Evolutionary conservation across 2,113 vertebrate genomes (phyloP).

Genomic region (Cryptotis parvus): DNA sequence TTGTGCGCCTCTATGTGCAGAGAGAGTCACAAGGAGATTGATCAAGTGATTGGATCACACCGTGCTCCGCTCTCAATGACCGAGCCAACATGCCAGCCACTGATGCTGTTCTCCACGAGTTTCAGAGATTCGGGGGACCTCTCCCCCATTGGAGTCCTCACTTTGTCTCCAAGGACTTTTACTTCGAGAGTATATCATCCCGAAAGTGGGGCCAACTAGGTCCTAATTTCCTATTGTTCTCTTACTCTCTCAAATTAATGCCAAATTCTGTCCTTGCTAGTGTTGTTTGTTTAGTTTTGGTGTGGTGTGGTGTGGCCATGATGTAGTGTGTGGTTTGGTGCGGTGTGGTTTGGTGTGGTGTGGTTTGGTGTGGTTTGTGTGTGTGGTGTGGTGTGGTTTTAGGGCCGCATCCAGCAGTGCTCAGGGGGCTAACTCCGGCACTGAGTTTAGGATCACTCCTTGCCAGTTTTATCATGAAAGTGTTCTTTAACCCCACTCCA

Average conservation of each 20-base stretch:
- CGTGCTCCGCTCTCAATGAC: slow-evolving; percentile 54
- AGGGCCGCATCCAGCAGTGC: no score
- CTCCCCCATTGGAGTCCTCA: background rate
- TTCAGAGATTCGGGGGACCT: slow-evolving; percentile 66
- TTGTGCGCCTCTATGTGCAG: slow-evolving; percentile 10
- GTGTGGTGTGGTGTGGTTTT: no score
- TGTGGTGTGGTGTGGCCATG: no score
- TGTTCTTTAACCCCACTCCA: background rate
- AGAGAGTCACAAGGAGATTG: slow-evolving; percentile 73
- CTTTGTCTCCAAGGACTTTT: slow-evolving; percentile 54
- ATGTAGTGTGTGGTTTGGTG: no score
- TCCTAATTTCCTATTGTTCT: rapidly evolving
- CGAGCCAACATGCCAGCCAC: slow-evolving; percentile 73
- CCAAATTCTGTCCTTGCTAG: background rate
- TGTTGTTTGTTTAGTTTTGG: background rate
- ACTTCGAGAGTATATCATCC: slow-evolving; percentile 64
- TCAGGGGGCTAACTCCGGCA: no score
- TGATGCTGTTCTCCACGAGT: slow-evolving; percentile 58
- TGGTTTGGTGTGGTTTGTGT: no score
- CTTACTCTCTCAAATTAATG: background rate
- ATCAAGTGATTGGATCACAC: slow-evolving; percentile 65
- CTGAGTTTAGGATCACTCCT: background rate
- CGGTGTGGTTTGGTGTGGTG: no score
- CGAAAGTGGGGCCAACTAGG: slow-evolving; percentile 49
- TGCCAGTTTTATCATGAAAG: background rate